Base-by-base conservation (phyloP, 2,888 invertebrate genomes). In the Aphodius sticticus region DNA sequence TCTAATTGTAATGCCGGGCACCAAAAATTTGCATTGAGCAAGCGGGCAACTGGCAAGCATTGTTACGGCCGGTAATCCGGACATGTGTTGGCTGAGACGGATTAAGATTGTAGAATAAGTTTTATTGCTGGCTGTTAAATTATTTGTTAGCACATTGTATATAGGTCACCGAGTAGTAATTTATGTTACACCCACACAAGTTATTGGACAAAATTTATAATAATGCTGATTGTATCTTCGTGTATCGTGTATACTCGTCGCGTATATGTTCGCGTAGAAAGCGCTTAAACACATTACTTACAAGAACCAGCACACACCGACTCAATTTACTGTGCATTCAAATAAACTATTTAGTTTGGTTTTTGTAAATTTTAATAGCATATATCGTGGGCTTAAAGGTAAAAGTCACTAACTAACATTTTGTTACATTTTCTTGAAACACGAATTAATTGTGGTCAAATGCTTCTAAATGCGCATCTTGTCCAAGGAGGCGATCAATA, bases 141-240 rank as follows among this genome's bases (percentile, higher is more conserved):
- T 74, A 74, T 35, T 74, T 37, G 74, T 74, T 74, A 74, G 74
- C 74, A 74, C 74, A 74, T 53, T 53, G 53, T 53, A 53, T 74
- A 74, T 74, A 74, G 74, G 74, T 74, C 74, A 74, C 53, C 53
- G 53, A 53, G 2, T 53, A 9, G 53, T 53, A 53, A 53, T 53
- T 53, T 53, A 53, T 5, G 53, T 53, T 53, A 53, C 53, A 74
- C 74, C 74, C 74, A 74, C 74, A 37, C 74, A 74, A 71, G 74
- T 37, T 37, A 74, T 74, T 74, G 74, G 74, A 35, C 35, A n/a
- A 35, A 74, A 74, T 74, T 26, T 74, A 74, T 37, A 74, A 74
- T 74, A 74, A 74, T 37, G 26, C 74, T n/a, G 74, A 74, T 74
- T 74, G 15, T 74, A 74, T 74, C 74, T 74, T 74, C 71, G 71